phyloP scores from a whole-genome alignment of 2,888 invertebrate genomes.

The Rotaria macrura region DNA sequence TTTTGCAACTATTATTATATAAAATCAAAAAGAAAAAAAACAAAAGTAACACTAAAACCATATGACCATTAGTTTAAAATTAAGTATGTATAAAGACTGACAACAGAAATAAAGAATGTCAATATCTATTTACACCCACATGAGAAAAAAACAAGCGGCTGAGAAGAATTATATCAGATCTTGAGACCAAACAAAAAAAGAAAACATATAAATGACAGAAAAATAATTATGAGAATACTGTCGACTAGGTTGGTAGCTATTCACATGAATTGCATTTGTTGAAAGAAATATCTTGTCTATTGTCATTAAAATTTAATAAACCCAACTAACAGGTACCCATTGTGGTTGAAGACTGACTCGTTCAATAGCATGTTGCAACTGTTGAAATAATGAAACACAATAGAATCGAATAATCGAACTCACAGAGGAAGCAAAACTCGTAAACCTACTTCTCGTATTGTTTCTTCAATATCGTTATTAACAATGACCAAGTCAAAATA shows the following conservation, averaged over 20 bases:
- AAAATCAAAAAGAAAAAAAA: neutral
- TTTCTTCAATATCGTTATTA: conserved; percentile 98
- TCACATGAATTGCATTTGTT: neutral
- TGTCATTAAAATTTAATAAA: conserved; percentile 58
- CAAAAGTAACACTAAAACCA: neutral
- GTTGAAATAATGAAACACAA: too few species aligned
- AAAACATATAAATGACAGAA: neutral
- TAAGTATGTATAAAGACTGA: neutral
- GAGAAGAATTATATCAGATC: neutral
- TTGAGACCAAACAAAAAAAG: neutral
- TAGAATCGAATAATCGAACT: too few species aligned
- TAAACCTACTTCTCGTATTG: conserved; percentile 63
- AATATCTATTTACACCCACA: neutral
- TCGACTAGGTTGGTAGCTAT: neutral
- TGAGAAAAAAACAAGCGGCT: neutral
- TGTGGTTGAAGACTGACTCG: conserved; percentile 65
- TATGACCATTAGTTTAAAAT: neutral
- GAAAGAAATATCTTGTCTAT: neutral
- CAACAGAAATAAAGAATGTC: neutral
- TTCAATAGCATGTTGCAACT: conserved; percentile 41
- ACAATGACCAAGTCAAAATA: conserved; percentile 94
- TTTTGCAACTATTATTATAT: neutral
- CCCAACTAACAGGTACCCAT: conserved; percentile 96
- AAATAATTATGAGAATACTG: neutral
- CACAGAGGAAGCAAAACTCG: too few species aligned